These are phyloP conservation scores for Manis javanica DNA, from an alignment of 2,797 vertebrate species.

Conservation along the genomic window DNA sequence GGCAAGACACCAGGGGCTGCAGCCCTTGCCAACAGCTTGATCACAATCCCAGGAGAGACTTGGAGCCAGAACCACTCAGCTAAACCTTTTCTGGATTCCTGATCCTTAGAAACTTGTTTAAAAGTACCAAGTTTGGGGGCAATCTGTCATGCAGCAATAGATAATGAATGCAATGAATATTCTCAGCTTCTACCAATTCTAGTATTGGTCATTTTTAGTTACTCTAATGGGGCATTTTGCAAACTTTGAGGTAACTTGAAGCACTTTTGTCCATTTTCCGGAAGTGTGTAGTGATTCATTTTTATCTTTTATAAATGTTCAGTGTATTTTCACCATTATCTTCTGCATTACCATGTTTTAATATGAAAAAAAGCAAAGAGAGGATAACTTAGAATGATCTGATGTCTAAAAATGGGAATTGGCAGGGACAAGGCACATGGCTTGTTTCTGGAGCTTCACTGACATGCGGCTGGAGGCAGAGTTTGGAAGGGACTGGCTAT, in stretches of 20 bases:
- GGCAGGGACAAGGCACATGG: neutral
- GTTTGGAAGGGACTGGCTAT: neutral
- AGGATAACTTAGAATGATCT: neutral
- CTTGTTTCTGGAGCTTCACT: neutral
- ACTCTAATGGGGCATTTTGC: neutral
- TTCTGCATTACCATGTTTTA: neutral
- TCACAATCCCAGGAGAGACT: neutral
- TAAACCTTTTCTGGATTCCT: neutral
- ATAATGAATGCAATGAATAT: neutral
- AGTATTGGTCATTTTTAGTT: neutral
- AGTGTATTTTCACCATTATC: neutral
- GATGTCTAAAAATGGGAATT: neutral
- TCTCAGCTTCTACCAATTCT: neutral
- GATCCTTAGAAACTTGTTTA: neutral
- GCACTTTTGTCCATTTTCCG: neutral
- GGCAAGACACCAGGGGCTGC: neutral
- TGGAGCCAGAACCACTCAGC: neutral
- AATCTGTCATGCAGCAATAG: neutral
- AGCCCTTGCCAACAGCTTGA: neutral
- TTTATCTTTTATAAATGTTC: neutral
- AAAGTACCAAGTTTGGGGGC: neutral
- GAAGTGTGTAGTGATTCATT: neutral
- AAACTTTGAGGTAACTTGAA: neutral
- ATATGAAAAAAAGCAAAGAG: neutral
- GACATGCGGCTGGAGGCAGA: neutral